A percentile compares a stretch with the other conserved stretches of the same genome.
phyloP scores from a whole-genome alignment of 2,888 invertebrate species.

The Hylaea fasciaria region DNA sequence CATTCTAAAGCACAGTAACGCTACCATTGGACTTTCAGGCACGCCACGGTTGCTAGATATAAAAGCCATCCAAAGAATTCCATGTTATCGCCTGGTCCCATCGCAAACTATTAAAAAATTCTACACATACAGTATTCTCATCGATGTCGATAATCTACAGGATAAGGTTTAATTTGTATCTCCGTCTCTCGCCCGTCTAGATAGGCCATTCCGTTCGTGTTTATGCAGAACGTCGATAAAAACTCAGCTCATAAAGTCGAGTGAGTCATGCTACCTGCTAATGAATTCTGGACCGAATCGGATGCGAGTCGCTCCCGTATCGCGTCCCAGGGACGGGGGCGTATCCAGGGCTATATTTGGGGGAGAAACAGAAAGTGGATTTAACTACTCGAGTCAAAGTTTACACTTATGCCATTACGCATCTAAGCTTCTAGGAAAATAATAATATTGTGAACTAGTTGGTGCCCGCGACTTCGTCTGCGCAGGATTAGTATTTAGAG shows the following conservation, averaged over 20 bases:
- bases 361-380: not conserved
- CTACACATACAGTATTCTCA: not conserved
- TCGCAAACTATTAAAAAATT: not conserved
- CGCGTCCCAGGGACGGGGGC: conserved; percentile 21
- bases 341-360: conserved; percentile 8
- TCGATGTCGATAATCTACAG: conserved; percentile 16
- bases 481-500: too few relatives aligned
- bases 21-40: too few relatives aligned
- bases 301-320: conserved; percentile 30
- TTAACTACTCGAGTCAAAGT: too few relatives aligned
- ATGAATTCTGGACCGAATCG: conserved; percentile 35
- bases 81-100: conserved; percentile 3
- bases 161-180: conserved; percentile 25
- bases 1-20: too few relatives aligned
- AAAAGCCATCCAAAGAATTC: conserved; percentile 1
- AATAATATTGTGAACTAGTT: too few relatives aligned
- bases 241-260: conserved; percentile 30
- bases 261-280: conserved; percentile 41
- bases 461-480: too few relatives aligned
- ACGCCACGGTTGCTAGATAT: too few relatives aligned
- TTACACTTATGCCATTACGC: too few relatives aligned
- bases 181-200: conserved; percentile 29
- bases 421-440: too few relatives aligned
- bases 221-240: conserved; percentile 31
- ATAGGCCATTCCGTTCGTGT: conserved; percentile 21